These are phyloP conservation scores for Gymnoscopelus microlampas DNA, from an alignment of 2,797 vertebrate genomes.

Conservation along the genomic window DNA sequence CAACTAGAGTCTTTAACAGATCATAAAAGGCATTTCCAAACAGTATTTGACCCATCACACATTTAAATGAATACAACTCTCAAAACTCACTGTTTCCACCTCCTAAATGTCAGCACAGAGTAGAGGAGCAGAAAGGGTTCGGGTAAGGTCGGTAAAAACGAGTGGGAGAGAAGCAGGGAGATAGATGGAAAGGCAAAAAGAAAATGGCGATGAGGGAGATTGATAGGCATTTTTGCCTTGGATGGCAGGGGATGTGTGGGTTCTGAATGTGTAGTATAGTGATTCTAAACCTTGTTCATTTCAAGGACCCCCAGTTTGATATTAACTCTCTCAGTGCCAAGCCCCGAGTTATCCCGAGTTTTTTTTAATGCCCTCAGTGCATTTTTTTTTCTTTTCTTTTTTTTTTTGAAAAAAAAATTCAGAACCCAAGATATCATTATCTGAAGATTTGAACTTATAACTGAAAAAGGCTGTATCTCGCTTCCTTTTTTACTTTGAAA, in stretches of 20 bases:
- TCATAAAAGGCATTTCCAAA: neutral
- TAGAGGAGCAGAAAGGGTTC: slow-evolving; percentile 21
- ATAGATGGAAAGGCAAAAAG: slow-evolving; percentile 43
- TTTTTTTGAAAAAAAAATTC: too few relatives aligned
- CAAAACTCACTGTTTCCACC: slow-evolving; percentile 43
- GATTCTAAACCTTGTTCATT: too few relatives aligned
- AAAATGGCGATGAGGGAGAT: slow-evolving; percentile 17
- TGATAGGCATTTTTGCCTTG: slow-evolving; percentile 39
- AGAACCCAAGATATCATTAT: too few relatives aligned
- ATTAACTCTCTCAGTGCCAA: too few relatives aligned
- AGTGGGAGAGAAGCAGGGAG: slow-evolving; percentile 36
- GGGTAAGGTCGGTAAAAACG: slow-evolving; percentile 3
- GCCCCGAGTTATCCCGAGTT: too few relatives aligned
- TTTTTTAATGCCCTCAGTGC: too few relatives aligned
- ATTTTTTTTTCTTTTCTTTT: too few relatives aligned
- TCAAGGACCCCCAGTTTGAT: too few relatives aligned
- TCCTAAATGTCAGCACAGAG: slow-evolving; percentile 66
- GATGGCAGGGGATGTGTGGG: slow-evolving; percentile 13
- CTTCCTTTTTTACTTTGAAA: too few relatives aligned
- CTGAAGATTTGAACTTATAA: too few relatives aligned
- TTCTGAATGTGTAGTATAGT: neutral
- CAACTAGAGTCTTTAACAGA: too few relatives aligned
- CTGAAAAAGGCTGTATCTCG: too few relatives aligned
- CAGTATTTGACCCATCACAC: neutral
- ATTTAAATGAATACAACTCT: slow-evolving; percentile 32